Evolutionary conservation across 92 coral and sea anemone genomes (phyloP).

Genomic region (Phymanthus crucifer): DNA sequence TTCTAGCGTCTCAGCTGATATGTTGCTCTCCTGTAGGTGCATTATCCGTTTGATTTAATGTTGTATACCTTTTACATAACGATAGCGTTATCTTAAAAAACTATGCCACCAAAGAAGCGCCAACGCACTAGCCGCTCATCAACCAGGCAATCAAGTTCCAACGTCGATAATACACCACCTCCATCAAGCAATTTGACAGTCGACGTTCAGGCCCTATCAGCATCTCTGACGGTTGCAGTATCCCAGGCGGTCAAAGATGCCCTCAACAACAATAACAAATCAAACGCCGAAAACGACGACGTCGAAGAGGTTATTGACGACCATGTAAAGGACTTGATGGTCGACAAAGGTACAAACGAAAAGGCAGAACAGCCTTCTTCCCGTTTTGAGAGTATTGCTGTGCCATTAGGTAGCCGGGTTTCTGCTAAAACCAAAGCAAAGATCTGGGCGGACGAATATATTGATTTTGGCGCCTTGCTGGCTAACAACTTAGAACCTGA

Average conservation of each 20-base stretch:
- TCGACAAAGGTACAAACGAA: not conserved
- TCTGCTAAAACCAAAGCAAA: too few species aligned
- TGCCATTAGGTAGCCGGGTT: too few species aligned
- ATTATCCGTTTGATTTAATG: not conserved
- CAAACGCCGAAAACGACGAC: not conserved
- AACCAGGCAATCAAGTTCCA: not conserved
- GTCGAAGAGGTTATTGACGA: too few species aligned
- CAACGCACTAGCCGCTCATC: not conserved
- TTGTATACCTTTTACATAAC: too few species aligned
- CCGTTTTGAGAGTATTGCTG: not conserved
- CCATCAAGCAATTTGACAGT: not conserved
- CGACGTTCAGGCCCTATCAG: not conserved
- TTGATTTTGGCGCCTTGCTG: too few species aligned
- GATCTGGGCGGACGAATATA: not conserved
- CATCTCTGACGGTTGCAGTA: not conserved
- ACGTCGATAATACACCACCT: too few species aligned
- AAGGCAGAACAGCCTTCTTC: not conserved
- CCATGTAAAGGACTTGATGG: not conserved
- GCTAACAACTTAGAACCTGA: too few species aligned
- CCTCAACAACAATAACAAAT: not conserved
- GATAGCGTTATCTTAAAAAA: too few species aligned
- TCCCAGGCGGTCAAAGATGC: not conserved
- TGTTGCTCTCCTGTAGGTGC: not conserved
- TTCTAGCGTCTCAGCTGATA: not conserved
- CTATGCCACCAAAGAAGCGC: too few species aligned